Evolutionary conservation across 1,140 invertebrate genomes (phyloP).

Genomic region (Lepeophtheirus salmonis): DNA sequence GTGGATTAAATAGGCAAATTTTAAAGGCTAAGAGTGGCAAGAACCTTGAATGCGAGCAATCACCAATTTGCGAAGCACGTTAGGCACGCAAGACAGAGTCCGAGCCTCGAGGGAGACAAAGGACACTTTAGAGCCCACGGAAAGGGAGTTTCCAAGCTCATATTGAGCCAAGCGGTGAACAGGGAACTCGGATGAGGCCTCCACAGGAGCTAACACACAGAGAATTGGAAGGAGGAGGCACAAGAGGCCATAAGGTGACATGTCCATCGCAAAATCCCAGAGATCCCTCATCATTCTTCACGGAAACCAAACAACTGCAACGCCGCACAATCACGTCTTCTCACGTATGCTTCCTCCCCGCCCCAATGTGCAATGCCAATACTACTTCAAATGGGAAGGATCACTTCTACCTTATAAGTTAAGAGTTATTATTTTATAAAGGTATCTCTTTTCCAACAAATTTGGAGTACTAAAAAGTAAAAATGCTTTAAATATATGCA

Average conservation of each 20-base stretch:
- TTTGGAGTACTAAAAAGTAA: too few relatives aligned
- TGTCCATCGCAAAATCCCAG: neutral
- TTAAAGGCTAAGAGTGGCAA: too few relatives aligned
- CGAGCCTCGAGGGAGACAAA: neutral
- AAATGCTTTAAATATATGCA: too few relatives aligned
- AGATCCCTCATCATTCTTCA: too few relatives aligned
- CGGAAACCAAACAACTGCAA: too few relatives aligned
- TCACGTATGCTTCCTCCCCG: too few relatives aligned
- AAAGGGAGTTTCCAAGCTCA: neutral
- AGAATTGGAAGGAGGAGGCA: neutral
- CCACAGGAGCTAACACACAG: neutral
- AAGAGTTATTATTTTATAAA: too few relatives aligned
- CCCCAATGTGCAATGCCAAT: too few relatives aligned
- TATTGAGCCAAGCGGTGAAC: neutral
- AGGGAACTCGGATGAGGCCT: neutral
- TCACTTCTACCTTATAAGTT: too few relatives aligned
- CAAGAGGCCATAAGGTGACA: neutral
- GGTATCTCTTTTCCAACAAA: too few relatives aligned
- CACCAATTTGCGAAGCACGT: neutral
- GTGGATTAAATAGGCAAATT: neutral
- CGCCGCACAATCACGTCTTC: too few relatives aligned
- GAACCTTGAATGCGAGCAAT: neutral
- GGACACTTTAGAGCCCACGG: constrained; percentile 1
- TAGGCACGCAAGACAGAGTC: neutral
- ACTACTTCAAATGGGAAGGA: too few relatives aligned